Percentiles rank a stretch among this genome's conserved stretches.
Conservation (phyloP, 1,140 invertebrate species). For the Brachionus rubens region DNA sequence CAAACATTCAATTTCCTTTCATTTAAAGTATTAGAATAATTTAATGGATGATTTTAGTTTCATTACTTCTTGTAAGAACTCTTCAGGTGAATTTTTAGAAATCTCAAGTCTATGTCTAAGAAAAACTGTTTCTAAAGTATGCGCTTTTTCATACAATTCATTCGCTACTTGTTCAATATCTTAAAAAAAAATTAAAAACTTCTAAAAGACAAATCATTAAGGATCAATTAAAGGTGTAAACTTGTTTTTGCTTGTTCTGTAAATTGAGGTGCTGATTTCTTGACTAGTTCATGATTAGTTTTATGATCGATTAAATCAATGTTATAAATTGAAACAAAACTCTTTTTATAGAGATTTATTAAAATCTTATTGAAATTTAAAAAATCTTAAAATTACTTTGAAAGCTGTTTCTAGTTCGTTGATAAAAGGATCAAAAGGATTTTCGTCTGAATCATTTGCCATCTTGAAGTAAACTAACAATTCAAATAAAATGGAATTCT, state of each 20-base stretch:
- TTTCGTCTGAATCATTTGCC: neutral
- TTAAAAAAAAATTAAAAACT: neutral
- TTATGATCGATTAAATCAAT: constrained; percentile 26
- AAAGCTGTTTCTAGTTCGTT: constrained; percentile 9
- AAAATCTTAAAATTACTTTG: neutral
- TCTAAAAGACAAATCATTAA: neutral
- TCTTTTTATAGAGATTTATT: neutral
- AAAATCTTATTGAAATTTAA: neutral
- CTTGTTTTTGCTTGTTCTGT: constrained; percentile 23
- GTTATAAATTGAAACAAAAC: constrained; percentile 26
- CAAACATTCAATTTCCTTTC: constrained; percentile 20
- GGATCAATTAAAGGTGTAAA: neutral
- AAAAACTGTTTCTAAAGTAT: neutral
- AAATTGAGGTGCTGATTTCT: neutral
- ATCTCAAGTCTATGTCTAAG: constrained; percentile 23
- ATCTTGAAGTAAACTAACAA: too few species aligned
- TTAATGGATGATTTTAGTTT: neutral
- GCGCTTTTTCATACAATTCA: constrained; percentile 27
- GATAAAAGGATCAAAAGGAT: constrained; percentile 3
- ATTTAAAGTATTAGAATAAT: neutral
- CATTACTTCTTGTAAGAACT: constrained; percentile 3
- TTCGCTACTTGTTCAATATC: neutral
- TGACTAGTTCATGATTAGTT: neutral
- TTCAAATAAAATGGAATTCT: too few species aligned
- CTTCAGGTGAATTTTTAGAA: constrained; percentile 13